phyloP scores from a whole-genome alignment of 1,140 invertebrate genomes.

The Drosophila prosaltans region DNA sequence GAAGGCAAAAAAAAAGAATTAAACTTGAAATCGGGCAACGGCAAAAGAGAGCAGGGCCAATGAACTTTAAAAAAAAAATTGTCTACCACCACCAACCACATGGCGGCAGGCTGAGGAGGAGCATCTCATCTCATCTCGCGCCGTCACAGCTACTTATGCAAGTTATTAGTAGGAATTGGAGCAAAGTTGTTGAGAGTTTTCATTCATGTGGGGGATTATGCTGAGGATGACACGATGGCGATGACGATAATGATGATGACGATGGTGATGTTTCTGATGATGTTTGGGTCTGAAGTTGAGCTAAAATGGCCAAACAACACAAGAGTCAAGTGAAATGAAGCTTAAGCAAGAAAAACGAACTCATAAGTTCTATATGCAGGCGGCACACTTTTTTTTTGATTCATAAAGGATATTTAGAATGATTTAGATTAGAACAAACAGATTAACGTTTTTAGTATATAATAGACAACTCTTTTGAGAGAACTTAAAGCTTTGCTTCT shows the following conservation, averaged over 20 bases:
- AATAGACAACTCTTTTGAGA: too few species aligned
- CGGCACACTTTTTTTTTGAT: neutral
- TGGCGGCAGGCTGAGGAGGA: neutral
- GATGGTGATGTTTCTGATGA: neutral
- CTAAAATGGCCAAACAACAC: neutral
- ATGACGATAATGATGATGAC: conserved; percentile 1
- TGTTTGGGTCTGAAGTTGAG: neutral
- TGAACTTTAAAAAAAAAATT: conserved; percentile 58
- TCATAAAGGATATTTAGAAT: too few species aligned
- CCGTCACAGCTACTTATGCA: conserved; percentile 18
- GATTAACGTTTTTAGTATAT: too few species aligned
- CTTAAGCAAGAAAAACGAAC: neutral
- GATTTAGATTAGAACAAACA: too few species aligned
- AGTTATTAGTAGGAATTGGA: conserved; percentile 61
- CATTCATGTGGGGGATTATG: conserved; percentile 8
- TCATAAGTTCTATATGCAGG: too few species aligned
- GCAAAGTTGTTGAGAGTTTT: conserved; percentile 49
- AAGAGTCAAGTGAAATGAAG: neutral
- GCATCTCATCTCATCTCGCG: conserved; percentile 8
- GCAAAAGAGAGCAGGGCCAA: conserved; percentile 62
- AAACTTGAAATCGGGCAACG: conserved; percentile 33
- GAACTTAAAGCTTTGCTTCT: too few species aligned
- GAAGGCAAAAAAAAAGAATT: conserved; percentile 31
- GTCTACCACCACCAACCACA: conserved; percentile 21
- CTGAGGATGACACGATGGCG: conserved; percentile 5